Base-by-base conservation (phyloP, 2,113 vertebrate genomes). In the Neogobius melanostomus region DNA sequence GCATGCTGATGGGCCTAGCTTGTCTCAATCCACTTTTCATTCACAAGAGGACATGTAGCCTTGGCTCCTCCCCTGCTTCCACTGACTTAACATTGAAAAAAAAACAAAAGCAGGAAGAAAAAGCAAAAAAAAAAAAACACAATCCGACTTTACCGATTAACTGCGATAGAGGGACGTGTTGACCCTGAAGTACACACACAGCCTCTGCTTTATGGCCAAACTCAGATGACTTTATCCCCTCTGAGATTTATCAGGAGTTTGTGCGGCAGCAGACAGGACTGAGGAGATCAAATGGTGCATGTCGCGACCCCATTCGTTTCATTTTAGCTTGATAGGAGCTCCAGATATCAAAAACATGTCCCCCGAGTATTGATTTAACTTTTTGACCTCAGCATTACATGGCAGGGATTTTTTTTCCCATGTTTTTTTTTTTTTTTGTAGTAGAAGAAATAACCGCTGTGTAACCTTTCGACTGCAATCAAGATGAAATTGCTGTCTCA, bases 1-100 rank as follows among this genome's bases (percentile, higher is more conserved):
- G 90, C 87, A 91, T 92, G 81, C 71, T 67, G 49, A 90, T 89
- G 79, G 87, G 86, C 59, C 75, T 21, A 21, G 21, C 21, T 79
- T 17, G 72, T 78, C 80, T 87, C 81, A 80, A 79, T 85, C 85
- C 82, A 68, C 83, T 80, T 21, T 21, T 88, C 81, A 80, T 89
- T 90, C 88, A 89, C 75, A 76, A 82, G 83, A 86, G 79, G 79
- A 65, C 28, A 66, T 83, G 83, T 68, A 82, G 69, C 65, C 49
- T 66, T 65, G 44, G 74, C 66, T 64, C 62, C 76, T 80, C 65
- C 71, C 47, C 67, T 66, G 53, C 50, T 74, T 70, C 72, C 62
- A 36, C 69, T 46, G 9, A 28, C 53, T 36, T 5, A 36, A 36
- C 57, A 21, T 6, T n/a, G n/a, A n/a, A n/a, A n/a, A n/a, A 7